A percentile compares a stretch with the other conserved stretches of the same genome.
phyloP scores from a whole-genome alignment of 2,888 invertebrate genomes.

The Anthoptus insignis region DNA sequence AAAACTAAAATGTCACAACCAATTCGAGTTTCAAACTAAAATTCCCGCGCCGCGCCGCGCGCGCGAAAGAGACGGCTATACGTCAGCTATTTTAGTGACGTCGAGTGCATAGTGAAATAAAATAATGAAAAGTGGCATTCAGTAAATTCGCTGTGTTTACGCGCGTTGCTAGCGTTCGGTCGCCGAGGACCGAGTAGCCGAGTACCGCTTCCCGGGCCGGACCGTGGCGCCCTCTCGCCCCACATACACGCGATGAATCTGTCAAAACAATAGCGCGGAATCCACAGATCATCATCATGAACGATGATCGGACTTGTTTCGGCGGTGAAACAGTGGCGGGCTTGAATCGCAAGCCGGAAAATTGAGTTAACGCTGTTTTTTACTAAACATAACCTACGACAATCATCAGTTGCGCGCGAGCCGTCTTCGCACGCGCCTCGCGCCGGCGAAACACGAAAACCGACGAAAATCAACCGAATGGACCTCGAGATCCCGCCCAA shows the following conservation, averaged over 20 bases:
- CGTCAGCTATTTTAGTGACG: slow-evolving; percentile 80
- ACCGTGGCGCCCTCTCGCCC: slow-evolving; percentile 71
- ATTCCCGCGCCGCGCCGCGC: slow-evolving; percentile 58
- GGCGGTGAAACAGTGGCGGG: slow-evolving; percentile 66
- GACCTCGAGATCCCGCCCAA: slow-evolving; percentile 67
- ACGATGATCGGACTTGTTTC: slow-evolving; percentile 63
- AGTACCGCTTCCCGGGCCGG: slow-evolving; percentile 59
- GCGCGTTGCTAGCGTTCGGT: slow-evolving; percentile 84
- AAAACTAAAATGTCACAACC: slow-evolving; percentile 60
- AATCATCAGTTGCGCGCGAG: slow-evolving; percentile 85
- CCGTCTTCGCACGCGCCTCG: slow-evolving; percentile 76
- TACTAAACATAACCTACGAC: slow-evolving; percentile 84
- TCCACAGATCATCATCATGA: slow-evolving; percentile 46
- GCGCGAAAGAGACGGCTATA: slow-evolving; percentile 75
- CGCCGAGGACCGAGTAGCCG: slow-evolving; percentile 55
- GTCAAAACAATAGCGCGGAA: slow-evolving; percentile 73
- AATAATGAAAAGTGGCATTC: slow-evolving; percentile 85
- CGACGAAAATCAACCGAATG: slow-evolving; percentile 71
- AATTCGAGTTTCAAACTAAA: slow-evolving; percentile 70
- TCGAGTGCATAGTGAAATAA: slow-evolving; percentile 84
- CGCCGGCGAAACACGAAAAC: slow-evolving; percentile 62
- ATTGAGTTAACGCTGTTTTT: slow-evolving; percentile 80
- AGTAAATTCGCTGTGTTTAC: slow-evolving; percentile 86
- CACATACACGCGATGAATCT: slow-evolving; percentile 63
- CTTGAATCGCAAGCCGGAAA: slow-evolving; percentile 63